phyloP scores from a whole-genome alignment of 2,113 vertebrate genomes.

The Pollimyrus isidori region DNA sequence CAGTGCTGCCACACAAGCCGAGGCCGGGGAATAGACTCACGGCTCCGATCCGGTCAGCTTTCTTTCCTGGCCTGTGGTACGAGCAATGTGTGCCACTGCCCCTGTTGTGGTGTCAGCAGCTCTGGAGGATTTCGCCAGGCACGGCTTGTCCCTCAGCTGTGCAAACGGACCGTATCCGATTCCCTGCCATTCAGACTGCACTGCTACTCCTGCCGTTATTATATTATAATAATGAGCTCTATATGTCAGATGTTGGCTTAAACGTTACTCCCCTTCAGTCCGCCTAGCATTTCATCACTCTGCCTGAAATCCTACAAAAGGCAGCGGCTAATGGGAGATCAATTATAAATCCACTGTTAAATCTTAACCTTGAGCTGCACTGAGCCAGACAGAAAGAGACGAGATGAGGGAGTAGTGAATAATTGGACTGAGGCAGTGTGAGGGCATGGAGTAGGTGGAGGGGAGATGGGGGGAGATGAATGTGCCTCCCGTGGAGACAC shows the following conservation, averaged over 20 bases:
- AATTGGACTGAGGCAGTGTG: not conserved
- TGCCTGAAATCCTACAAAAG: not conserved
- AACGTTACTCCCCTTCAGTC: not conserved
- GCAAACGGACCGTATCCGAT: not conserved
- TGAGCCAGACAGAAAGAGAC: not conserved
- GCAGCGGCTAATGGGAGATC: not conserved
- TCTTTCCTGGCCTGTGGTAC: not conserved
- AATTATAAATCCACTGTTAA: conserved; percentile 11
- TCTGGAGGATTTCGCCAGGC: not conserved
- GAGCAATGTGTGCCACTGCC: not conserved
- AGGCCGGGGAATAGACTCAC: not conserved
- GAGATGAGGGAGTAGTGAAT: not conserved
- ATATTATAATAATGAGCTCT: not conserved
- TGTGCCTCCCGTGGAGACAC: not conserved
- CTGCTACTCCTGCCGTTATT: not conserved
- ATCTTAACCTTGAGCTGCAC: not conserved
- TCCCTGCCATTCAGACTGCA: not conserved
- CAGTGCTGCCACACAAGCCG: not conserved
- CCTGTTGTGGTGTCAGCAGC: not conserved
- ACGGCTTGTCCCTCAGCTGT: not conserved
- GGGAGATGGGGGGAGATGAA: not conserved
- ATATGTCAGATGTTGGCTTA: not conserved
- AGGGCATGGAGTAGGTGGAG: not conserved
- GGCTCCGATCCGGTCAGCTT: not conserved
- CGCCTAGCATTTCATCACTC: not conserved